These are phyloP conservation scores for Pollenia amentaria DNA, from an alignment of 2,888 invertebrate species.

Conservation along the genomic window DNA sequence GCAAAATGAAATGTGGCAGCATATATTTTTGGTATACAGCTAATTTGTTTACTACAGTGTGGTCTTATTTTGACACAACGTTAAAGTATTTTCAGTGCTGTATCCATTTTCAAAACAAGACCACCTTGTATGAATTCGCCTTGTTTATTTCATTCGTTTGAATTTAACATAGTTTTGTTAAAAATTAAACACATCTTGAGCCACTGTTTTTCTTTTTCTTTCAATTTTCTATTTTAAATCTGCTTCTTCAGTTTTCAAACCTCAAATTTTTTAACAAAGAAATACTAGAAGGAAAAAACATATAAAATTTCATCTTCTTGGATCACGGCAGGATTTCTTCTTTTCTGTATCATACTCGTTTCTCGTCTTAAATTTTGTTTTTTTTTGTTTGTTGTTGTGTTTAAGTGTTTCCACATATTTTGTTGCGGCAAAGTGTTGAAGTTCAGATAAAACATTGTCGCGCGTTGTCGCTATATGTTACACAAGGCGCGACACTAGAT, in stretches of 20 bases:
- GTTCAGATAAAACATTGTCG: constrained; percentile 74
- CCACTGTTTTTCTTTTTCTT: constrained; percentile 15
- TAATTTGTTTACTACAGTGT: no score
- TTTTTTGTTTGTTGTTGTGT: constrained; percentile 37
- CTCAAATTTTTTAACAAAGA: constrained; percentile 46
- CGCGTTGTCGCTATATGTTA: constrained; percentile 39
- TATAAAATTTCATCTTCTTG: constrained; percentile 54
- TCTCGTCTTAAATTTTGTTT: not conserved
- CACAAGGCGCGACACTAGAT: constrained; percentile 29
- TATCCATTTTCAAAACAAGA: no score
- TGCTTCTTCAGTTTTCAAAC: constrained; percentile 18
- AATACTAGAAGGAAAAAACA: constrained; percentile 19
- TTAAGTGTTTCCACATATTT: constrained; percentile 64
- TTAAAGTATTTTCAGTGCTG: no score
- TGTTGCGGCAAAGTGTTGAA: constrained; percentile 74
- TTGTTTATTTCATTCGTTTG: no score
- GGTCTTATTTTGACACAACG: no score
- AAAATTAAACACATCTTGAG: not conserved
- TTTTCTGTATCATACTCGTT: constrained; percentile 26
- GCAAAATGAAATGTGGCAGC: no score
- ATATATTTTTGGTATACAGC: no score
- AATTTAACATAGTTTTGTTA: no score
- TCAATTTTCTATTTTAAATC: constrained; percentile 6
- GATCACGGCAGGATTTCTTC: constrained; percentile 25
- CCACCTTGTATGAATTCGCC: no score